Conservation (phyloP, 2,797 vertebrate genomes). For the Hydrophis major region DNA sequence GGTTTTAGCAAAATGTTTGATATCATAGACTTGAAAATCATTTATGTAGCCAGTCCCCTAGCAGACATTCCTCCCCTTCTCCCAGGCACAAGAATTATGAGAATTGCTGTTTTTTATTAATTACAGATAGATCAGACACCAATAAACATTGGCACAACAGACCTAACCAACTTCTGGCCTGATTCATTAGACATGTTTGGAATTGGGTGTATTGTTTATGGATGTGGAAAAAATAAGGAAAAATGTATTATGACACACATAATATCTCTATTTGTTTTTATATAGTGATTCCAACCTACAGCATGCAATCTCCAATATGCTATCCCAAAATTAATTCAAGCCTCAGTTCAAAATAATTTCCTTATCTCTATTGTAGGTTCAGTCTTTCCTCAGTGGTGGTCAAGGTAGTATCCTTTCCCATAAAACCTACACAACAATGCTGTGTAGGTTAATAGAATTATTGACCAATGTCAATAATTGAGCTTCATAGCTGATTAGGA, state of each 20-base stretch:
- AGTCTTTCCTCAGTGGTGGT: neutral
- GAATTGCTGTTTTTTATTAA: neutral
- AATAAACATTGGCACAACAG: neutral
- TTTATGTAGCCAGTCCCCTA: neutral
- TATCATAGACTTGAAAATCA: neutral
- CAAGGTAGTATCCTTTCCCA: neutral
- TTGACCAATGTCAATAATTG: neutral
- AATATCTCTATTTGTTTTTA: neutral
- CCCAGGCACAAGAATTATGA: neutral
- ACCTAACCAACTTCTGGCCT: neutral
- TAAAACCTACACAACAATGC: neutral
- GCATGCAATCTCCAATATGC: neutral
- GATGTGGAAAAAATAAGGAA: neutral
- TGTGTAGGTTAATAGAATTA: neutral
- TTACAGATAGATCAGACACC: neutral
- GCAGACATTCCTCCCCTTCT: neutral
- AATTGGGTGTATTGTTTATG: neutral
- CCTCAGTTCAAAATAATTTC: neutral
- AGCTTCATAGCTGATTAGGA: neutral
- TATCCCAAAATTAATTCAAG: neutral
- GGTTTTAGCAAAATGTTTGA: neutral
- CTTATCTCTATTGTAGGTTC: neutral
- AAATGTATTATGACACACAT: neutral
- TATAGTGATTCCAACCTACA: neutral
- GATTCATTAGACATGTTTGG: neutral